A percentile compares a stretch with the other conserved stretches of the same genome.
Evolutionary conservation across 2,888 invertebrate species (phyloP).

Genomic region (Brassicogethes aeneus): DNA sequence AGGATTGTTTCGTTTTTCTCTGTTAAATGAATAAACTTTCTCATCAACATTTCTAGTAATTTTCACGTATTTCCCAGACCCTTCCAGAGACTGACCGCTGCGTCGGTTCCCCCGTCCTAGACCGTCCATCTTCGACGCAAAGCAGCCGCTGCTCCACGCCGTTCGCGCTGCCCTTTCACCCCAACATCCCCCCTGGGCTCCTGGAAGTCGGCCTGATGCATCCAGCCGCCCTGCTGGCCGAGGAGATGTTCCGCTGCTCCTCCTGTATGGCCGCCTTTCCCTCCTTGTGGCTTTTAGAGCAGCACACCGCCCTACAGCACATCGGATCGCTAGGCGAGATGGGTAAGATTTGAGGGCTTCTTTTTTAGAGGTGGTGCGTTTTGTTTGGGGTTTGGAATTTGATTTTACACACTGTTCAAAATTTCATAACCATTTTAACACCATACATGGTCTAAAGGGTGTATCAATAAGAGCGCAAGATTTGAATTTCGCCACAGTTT

Average conservation of each 20-base stretch:
- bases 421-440: no score
- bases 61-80: conserved; percentile 31
- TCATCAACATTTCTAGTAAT: no score
- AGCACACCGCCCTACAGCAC: conserved; percentile 78
- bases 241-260: conserved; percentile 50
- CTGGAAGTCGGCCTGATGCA: conserved; percentile 47
- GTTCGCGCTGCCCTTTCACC: conserved; percentile 46
- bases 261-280: conserved; percentile 82
- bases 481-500: no score
- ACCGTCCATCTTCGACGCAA: conserved; percentile 38
- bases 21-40: no score
- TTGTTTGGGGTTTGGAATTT: no score
- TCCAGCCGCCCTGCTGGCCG: conserved; percentile 36
- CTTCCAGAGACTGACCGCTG: conserved; percentile 41
- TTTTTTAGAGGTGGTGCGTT: no score
- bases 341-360: background rate
- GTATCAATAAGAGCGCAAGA: no score
- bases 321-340: conserved; percentile 41
- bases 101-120: conserved; percentile 37
- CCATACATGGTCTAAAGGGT: no score
- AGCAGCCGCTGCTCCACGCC: conserved; percentile 47
- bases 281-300: conserved; percentile 78
- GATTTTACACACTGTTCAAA: no score
- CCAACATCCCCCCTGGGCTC: conserved; percentile 46
- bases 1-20: no score